Percentiles rank a stretch among this genome's conserved stretches.
These are phyloP conservation scores for Petrocephalus schoutedeni DNA, from an alignment of 2,797 vertebrate species.

Conservation along the genomic window DNA sequence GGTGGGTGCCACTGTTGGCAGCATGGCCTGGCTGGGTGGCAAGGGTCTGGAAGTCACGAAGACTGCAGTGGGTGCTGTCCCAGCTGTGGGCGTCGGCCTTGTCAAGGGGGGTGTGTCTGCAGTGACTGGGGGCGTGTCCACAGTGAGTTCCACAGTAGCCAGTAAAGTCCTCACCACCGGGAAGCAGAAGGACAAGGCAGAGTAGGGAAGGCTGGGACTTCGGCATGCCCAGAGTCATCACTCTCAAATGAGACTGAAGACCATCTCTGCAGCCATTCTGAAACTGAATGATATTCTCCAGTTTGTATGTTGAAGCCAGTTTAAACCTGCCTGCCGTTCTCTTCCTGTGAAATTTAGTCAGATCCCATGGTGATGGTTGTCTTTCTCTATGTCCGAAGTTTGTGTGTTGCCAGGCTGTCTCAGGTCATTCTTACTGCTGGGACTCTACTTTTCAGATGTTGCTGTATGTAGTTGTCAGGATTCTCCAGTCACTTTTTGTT, in stretches of 20 bases:
- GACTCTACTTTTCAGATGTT: neutral
- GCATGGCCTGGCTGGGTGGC: constrained; percentile 68
- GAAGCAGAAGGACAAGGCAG: constrained; percentile 71
- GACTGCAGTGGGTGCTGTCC: constrained; percentile 59
- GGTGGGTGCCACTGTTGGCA: constrained; percentile 64
- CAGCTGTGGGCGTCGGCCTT: constrained; percentile 58
- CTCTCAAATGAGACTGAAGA: neutral
- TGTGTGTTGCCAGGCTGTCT: neutral
- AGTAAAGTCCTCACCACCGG: constrained; percentile 64
- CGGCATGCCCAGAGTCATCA: neutral
- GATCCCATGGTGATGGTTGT: neutral
- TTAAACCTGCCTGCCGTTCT: neutral
- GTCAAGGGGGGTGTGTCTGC: constrained; percentile 66
- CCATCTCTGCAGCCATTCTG: neutral
- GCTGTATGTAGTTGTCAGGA: neutral
- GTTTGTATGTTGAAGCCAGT: neutral
- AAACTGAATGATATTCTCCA: neutral
- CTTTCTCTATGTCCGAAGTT: neutral
- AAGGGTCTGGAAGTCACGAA: constrained; percentile 69
- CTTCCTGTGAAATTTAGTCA: neutral
- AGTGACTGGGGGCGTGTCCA: constrained; percentile 62
- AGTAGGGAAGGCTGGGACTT: constrained; percentile 48
- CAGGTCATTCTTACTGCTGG: neutral
- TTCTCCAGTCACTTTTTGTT: neutral
- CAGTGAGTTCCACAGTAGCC: constrained; percentile 62